Conservation (phyloP, 2,113 vertebrate genomes). For the Daubentonia madagascariensis region DNA sequence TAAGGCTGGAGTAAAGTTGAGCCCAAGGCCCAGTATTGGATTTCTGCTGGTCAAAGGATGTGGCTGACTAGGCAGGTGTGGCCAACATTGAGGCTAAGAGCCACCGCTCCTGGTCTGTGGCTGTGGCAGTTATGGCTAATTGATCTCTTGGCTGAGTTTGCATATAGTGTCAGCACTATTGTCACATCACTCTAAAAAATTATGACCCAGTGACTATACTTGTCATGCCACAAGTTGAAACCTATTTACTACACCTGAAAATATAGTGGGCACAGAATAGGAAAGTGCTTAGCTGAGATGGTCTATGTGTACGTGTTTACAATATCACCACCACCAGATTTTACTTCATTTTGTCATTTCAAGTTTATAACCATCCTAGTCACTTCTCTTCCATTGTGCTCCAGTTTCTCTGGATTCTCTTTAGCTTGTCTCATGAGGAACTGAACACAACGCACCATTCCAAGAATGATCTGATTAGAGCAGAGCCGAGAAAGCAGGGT, state of each 20-base stretch:
- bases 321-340: accelerated
- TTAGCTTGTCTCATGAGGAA: background rate
- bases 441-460: background rate
- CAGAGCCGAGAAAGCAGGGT: background rate
- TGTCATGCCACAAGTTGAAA: background rate
- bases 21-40: background rate
- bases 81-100: background rate
- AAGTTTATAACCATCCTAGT: background rate
- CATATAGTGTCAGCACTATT: background rate
- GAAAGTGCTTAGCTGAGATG: background rate
- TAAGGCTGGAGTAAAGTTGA: background rate
- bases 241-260: background rate
- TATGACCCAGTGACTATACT: background rate
- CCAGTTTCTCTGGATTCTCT: background rate
- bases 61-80: background rate
- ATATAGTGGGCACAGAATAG: background rate
- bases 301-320: background rate
- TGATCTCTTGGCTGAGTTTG: constrained; percentile 18
- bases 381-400: background rate
- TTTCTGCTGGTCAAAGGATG: background rate
- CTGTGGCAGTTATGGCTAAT: background rate
- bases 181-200: background rate
- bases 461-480: background rate
- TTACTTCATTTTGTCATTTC: background rate
- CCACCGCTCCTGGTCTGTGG: background rate